These are phyloP conservation scores for Sinhomidia bicolor DNA, from an alignment of 2,888 invertebrate genomes.

Conservation along the genomic window DNA sequence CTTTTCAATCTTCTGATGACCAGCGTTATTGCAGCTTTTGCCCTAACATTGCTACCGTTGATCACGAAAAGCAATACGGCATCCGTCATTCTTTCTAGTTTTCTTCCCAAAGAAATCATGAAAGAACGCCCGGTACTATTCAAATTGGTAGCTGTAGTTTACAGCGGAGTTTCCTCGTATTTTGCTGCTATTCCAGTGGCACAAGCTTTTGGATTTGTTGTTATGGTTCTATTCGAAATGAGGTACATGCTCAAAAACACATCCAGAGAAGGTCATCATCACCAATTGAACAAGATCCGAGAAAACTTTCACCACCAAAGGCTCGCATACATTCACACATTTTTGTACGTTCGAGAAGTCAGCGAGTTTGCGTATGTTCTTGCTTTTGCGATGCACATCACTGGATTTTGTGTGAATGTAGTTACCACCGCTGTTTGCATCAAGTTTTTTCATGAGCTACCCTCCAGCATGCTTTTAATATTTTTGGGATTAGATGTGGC, in stretches of 20 bases:
- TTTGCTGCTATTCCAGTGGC: not conserved
- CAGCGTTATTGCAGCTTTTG: too few species aligned
- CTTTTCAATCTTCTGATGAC: too few species aligned
- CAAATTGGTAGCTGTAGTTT: not conserved
- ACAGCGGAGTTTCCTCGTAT: not conserved
- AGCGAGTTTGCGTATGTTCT: not conserved
- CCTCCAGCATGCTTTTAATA: not conserved
- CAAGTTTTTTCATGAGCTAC: constrained; percentile 2
- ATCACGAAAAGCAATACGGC: not conserved
- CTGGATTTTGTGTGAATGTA: constrained; percentile 19
- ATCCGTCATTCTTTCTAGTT: not conserved
- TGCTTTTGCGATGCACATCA: not conserved
- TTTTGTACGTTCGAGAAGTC: not conserved
- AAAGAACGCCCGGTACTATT: not conserved
- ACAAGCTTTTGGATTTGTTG: not conserved
- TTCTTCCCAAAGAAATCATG: not conserved
- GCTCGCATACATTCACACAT: not conserved
- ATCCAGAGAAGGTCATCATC: not conserved
- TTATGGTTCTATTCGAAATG: not conserved
- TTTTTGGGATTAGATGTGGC: constrained; percentile 36
- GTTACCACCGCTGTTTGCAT: constrained; percentile 26
- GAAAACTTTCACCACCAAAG: not conserved
- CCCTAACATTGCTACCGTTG: too few species aligned
- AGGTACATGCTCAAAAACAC: not conserved
- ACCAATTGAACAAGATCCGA: not conserved